Conservation (phyloP, 92 coral and sea anemone species). For the Muricea muricata region DNA sequence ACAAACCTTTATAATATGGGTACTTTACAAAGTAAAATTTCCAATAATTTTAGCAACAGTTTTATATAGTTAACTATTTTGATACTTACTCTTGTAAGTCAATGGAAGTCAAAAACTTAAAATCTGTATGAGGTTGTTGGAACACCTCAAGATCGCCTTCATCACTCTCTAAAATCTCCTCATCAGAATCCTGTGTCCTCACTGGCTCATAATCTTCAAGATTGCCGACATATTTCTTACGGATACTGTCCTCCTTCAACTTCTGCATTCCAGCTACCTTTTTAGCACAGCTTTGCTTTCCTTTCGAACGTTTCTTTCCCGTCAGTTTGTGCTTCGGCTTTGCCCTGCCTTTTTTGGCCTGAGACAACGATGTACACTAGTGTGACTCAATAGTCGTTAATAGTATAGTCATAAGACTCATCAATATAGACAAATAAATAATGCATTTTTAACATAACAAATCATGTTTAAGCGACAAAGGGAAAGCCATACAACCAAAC, state of each 20-base stretch:
- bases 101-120: constrained; percentile 31
- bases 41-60: too few species aligned
- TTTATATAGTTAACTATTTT: background rate
- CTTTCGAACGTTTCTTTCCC: constrained; percentile 26
- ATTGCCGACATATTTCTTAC: background rate
- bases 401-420: too few species aligned
- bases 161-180: background rate
- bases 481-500: too few species aligned
- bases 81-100: constrained; percentile 9
- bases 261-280: background rate
- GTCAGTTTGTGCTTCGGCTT: constrained; percentile 35
- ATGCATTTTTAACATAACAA: too few species aligned
- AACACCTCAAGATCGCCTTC: constrained; percentile 25
- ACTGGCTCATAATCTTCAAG: constrained; percentile 30
- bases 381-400: background rate
- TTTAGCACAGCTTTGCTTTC: background rate
- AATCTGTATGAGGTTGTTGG: background rate
- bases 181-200: constrained; percentile 26
- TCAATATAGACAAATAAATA: too few species aligned
- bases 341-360: constrained; percentile 46
- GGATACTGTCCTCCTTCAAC: background rate
- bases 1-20: too few species aligned
- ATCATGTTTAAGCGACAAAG: too few species aligned
- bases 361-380: background rate
- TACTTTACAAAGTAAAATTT: too few species aligned